Conservation (phyloP, 2,888 invertebrate species). For the Pterostichus madidus region DNA sequence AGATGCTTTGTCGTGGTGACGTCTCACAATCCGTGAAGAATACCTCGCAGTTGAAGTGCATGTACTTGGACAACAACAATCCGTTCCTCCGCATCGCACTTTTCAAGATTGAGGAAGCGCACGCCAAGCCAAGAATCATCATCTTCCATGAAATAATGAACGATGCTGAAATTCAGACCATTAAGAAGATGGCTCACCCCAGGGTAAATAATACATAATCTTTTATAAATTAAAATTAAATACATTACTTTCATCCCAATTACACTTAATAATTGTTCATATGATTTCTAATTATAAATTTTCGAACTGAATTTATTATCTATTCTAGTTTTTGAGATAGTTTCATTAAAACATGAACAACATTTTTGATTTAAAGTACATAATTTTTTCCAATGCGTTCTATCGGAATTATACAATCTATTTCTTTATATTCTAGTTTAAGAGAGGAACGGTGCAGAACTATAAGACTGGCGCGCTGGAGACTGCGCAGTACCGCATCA, state of each 20-base stretch:
- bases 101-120: conserved; percentile 88
- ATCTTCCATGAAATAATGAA: conserved; percentile 94
- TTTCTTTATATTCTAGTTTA: conserved; percentile 82
- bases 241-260: background rate
- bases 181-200: conserved; percentile 92
- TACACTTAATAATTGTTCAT: too few species aligned
- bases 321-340: too few species aligned
- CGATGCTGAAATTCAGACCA: conserved; percentile 90
- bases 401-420: conserved; percentile 47
- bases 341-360: too few species aligned
- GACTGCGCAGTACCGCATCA: conserved; percentile 96
- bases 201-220: conserved; percentile 81
- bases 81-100: conserved; percentile 89
- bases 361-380: too few species aligned
- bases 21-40: conserved; percentile 78
- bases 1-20: conserved; percentile 90
- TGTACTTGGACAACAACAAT: conserved; percentile 84
- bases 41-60: conserved; percentile 83
- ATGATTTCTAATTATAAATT: too few species aligned
- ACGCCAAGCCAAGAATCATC: conserved; percentile 88
- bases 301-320: too few species aligned
- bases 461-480: conserved; percentile 94
- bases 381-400: too few species aligned
- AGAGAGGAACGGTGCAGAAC: conserved; percentile 96
- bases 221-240: background rate